Evolutionary conservation across 2,797 vertebrate genomes (phyloP).

Genomic region (Lacerta bilineata): DNA sequence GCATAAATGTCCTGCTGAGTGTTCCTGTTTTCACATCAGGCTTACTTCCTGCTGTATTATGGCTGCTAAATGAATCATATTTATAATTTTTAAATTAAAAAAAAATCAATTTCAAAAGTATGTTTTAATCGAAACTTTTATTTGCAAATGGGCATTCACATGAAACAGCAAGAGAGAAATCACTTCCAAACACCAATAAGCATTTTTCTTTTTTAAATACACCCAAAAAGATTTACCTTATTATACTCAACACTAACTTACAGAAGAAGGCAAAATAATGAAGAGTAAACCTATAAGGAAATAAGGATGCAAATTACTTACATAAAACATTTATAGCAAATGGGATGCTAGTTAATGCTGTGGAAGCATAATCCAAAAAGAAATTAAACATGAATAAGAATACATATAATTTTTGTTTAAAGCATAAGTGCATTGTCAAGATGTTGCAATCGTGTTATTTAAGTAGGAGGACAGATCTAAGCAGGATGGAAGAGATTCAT

Average conservation of each 20-base stretch:
- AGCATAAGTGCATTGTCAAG: slow-evolving; percentile 31
- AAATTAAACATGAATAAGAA: slow-evolving; percentile 18
- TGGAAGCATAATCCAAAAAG: slow-evolving; percentile 20
- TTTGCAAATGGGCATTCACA: slow-evolving; percentile 19
- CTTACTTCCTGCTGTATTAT: slow-evolving; percentile 39
- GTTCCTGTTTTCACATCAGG: slow-evolving; percentile 44
- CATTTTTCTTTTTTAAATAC: slow-evolving; percentile 28
- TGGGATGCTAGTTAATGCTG: not conserved
- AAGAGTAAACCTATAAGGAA: slow-evolving; percentile 39
- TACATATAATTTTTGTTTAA: slow-evolving; percentile 31
- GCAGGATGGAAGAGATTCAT: not conserved
- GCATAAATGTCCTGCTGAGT: not conserved
- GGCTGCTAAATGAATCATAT: slow-evolving; percentile 26
- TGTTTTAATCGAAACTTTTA: slow-evolving; percentile 46
- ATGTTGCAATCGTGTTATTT: slow-evolving; percentile 14
- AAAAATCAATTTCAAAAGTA: not conserved
- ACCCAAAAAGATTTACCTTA: slow-evolving; percentile 34
- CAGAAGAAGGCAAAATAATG: slow-evolving; percentile 18
- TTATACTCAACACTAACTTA: slow-evolving; percentile 9
- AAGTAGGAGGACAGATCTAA: slow-evolving; percentile 6
- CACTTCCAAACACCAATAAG: not conserved
- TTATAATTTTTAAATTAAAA: slow-evolving; percentile 12
- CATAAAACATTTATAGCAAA: slow-evolving; percentile 17
- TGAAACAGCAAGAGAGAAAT: not conserved
- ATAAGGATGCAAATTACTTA: slow-evolving; percentile 21